Conservation (phyloP, 1,140 invertebrate species). For the Drosophila carrolli region DNA sequence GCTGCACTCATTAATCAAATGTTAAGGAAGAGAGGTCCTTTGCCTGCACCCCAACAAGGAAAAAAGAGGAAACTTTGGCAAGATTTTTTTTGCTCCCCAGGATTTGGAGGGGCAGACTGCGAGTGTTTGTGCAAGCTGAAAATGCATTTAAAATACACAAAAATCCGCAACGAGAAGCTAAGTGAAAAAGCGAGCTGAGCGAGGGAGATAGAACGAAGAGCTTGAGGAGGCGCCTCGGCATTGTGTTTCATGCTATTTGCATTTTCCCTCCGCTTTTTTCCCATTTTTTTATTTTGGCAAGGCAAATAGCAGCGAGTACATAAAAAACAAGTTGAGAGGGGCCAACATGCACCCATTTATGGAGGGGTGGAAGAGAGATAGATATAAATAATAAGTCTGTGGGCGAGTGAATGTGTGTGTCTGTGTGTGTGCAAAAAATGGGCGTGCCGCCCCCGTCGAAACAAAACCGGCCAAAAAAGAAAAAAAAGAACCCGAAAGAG, state of each 20-base stretch:
- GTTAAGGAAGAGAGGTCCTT: constrained; percentile 67
- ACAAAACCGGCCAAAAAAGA: constrained; percentile 22
- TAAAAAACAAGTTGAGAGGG: constrained; percentile 70
- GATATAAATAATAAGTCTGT: constrained; percentile 71
- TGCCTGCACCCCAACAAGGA: constrained; percentile 1
- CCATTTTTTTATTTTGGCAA: constrained; percentile 51
- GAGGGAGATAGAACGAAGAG: constrained; percentile 21
- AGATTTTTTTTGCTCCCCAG: constrained; percentile 45
- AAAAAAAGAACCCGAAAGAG: constrained; percentile 25
- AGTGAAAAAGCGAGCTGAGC: constrained; percentile 66
- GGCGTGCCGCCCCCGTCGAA: constrained; percentile 59
- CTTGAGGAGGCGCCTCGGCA: constrained; percentile 69
- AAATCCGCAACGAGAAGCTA: constrained; percentile 73
- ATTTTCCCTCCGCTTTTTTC: constrained; percentile 52
- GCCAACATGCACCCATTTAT: constrained; percentile 40
- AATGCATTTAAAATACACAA: constrained; percentile 82
- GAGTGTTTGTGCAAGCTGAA: constrained; percentile 64
- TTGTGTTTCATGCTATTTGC: constrained; percentile 81
- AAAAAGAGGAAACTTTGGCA: constrained; percentile 37
- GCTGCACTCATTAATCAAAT: constrained; percentile 78
- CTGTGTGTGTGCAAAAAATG: constrained; percentile 63
- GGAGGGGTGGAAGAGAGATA: constrained; percentile 41
- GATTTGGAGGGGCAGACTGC: constrained; percentile 7
- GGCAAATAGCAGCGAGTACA: constrained; percentile 69
- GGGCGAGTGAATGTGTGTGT: constrained; percentile 10